Evolutionary conservation across 2,113 vertebrate species (phyloP).

Genomic region (Lynx canadensis): DNA sequence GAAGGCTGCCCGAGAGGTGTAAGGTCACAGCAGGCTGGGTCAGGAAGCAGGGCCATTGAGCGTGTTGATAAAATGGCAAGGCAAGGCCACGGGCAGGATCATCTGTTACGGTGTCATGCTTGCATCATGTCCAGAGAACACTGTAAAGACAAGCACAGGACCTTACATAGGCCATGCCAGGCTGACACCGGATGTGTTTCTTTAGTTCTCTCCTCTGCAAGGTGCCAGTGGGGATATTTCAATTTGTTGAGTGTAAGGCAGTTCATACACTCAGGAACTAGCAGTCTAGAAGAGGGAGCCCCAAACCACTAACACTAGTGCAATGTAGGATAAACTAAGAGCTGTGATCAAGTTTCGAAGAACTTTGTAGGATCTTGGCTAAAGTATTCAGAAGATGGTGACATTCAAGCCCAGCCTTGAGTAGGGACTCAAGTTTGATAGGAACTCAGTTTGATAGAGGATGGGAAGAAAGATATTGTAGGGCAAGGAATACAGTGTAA

Average conservation of each 20-base stretch:
- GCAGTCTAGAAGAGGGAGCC: neutral
- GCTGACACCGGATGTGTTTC: too few relatives aligned
- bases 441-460: neutral
- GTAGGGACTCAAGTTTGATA: neutral
- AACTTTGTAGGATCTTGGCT: neutral
- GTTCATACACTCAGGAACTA: neutral
- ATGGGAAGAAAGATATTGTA: neutral
- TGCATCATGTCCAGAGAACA: too few relatives aligned
- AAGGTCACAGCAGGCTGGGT: neutral
- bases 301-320: neutral
- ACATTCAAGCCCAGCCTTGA: neutral
- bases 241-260: neutral
- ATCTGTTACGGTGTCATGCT: neutral
- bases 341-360: neutral
- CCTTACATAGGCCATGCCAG: neutral
- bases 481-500: neutral
- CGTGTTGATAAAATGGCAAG: neutral
- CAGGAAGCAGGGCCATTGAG: neutral
- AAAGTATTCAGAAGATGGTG: neutral
- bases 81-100: neutral
- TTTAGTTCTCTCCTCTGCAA: neutral
- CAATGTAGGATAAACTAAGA: neutral
- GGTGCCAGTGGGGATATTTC: neutral
- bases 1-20: neutral
- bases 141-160: accelerated